A percentile compares a stretch with the other conserved stretches of the same genome.
These are phyloP conservation scores for Spizaetus ornatus DNA, from an alignment of 2,113 vertebrate species.

Conservation along the genomic window DNA sequence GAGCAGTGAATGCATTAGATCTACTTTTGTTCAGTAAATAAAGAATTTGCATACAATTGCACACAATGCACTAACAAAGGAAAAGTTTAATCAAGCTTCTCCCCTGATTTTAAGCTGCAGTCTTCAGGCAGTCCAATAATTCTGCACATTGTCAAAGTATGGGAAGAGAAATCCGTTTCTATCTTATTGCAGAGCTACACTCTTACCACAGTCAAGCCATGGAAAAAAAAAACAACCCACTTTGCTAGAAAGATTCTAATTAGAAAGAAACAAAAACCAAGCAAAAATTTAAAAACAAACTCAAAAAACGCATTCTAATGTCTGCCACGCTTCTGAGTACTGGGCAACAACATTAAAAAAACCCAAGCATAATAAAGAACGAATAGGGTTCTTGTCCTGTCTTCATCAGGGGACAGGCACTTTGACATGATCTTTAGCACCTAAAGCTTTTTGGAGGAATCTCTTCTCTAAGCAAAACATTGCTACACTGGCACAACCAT, in stretches of 20 bases:
- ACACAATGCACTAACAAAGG: not conserved
- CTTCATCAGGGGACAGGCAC: not conserved
- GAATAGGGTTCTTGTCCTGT: fast-evolving
- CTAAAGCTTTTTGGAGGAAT: not conserved
- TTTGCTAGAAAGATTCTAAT: not conserved
- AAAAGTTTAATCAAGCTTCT: not conserved
- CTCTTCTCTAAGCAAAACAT: not conserved
- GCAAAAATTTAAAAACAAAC: not conserved
- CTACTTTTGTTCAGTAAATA: not conserved
- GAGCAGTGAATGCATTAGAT: not conserved
- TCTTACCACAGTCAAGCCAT: not conserved
- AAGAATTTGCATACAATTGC: not conserved
- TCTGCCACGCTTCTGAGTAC: not conserved
- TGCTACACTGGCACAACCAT: not conserved
- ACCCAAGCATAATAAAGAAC: not conserved
- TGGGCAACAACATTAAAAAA: not conserved
- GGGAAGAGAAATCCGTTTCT: not conserved
- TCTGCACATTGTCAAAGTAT: not conserved
- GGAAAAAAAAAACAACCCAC: not conserved
- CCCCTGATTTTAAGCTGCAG: not conserved
- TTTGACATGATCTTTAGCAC: not conserved
- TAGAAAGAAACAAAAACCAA: not conserved
- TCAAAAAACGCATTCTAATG: not conserved
- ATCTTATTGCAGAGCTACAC: not conserved
- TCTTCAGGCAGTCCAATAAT: not conserved